Percentiles rank a stretch among this genome's conserved stretches.
phyloP scores from a whole-genome alignment of 2,888 invertebrate species.

The Leptinotarsa rubiginosa region DNA sequence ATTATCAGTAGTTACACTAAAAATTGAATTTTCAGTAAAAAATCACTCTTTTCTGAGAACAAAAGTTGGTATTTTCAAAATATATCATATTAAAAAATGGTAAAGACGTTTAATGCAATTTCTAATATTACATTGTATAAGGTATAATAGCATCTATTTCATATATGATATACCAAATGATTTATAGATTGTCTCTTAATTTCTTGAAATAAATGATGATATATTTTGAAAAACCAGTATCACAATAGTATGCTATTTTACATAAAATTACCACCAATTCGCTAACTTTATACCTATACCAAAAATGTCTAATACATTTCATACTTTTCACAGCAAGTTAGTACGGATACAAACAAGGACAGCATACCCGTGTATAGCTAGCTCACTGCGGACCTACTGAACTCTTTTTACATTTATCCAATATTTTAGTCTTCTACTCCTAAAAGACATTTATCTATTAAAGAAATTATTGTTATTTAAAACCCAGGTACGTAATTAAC shows the following conservation, averaged over 20 bases:
- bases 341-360: slow-evolving; percentile 1
- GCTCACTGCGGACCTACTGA: not conserved
- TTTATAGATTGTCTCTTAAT: slow-evolving; percentile 18
- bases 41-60: slow-evolving; percentile 54
- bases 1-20: slow-evolving; percentile 22
- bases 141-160: too few relatives aligned
- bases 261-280: not conserved
- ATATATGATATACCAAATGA: not conserved
- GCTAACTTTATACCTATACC: not conserved
- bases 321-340: not conserved
- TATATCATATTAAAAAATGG: slow-evolving; percentile 20
- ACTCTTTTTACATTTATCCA: not conserved
- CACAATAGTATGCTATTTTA: slow-evolving; percentile 46
- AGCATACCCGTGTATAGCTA: not conserved
- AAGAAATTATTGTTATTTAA: not conserved
- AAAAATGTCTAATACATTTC: not conserved
- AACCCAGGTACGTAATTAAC: not conserved
- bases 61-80: slow-evolving; percentile 46
- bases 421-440: slow-evolving; percentile 9
- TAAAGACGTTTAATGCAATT: not conserved
- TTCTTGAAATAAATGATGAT: slow-evolving; percentile 19
- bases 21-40: slow-evolving; percentile 46
- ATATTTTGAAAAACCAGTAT: slow-evolving; percentile 42
- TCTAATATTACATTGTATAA: not conserved
- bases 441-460: not conserved